Evolutionary conservation across 2,888 invertebrate species (phyloP).

Genomic region (Cryptocheilus praepositus): DNA sequence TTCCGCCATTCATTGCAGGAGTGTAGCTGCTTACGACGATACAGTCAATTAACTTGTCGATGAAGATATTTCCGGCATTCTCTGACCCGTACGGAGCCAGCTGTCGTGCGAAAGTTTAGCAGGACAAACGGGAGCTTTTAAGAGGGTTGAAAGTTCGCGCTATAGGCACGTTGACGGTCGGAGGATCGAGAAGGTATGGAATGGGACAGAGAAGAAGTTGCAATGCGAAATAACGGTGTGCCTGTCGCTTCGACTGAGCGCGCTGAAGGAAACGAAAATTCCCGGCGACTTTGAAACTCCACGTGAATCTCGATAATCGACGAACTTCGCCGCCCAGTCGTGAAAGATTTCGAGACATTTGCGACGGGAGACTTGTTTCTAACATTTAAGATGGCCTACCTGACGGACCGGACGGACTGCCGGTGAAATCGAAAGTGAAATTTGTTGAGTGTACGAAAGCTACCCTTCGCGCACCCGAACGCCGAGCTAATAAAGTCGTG

Average conservation of each 20-base stretch:
- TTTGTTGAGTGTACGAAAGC: too few relatives aligned
- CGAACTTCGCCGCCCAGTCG: constrained; percentile 26
- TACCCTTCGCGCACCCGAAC: too few relatives aligned
- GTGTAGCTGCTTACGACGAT: constrained; percentile 1
- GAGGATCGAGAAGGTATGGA: neutral
- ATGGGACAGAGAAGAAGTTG: constrained; percentile 22
- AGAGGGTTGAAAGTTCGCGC: constrained; percentile 34
- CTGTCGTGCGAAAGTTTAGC: constrained; percentile 40
- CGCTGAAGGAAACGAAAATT: constrained; percentile 32
- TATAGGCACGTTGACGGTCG: neutral
- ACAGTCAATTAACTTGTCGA: constrained; percentile 22
- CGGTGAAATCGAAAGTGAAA: too few relatives aligned
- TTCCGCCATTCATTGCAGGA: too few relatives aligned
- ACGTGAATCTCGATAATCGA: constrained; percentile 29
- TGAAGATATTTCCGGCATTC: constrained; percentile 34
- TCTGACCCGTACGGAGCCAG: constrained; percentile 36
- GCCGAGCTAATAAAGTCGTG: constrained; percentile 9
- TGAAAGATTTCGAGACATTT: neutral
- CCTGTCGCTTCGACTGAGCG: constrained; percentile 13
- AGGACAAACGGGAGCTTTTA: constrained; percentile 38
- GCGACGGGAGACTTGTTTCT: too few relatives aligned
- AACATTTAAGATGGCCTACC: too few relatives aligned
- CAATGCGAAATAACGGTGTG: constrained; percentile 30
- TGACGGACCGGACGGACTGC: too few relatives aligned
- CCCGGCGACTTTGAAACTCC: constrained; percentile 14